phyloP scores from a whole-genome alignment of 2,797 vertebrate species.

The Schizothorax lantsangensis region DNA sequence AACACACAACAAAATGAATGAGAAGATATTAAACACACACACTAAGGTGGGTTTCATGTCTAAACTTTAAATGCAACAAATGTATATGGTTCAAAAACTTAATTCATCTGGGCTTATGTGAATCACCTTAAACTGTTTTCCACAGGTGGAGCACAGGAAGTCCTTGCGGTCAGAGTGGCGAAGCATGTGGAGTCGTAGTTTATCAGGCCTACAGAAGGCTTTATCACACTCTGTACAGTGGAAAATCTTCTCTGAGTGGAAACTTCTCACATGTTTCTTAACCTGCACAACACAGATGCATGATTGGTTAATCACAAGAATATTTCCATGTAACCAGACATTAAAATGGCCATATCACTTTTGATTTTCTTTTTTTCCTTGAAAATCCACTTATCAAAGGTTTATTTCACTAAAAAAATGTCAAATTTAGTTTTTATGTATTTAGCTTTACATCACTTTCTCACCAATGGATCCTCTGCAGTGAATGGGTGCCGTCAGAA shows the following conservation, averaged over 20 bases:
- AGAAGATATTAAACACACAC: not conserved
- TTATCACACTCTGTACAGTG: constrained; percentile 96
- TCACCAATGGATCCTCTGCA: not conserved
- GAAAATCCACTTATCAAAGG: not conserved
- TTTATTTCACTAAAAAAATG: not conserved
- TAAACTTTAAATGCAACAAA: not conserved
- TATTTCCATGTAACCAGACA: not conserved
- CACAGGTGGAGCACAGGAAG: constrained; percentile 97
- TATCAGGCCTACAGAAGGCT: constrained; percentile 96
- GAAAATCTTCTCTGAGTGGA: constrained; percentile 97
- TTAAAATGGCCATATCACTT: not conserved
- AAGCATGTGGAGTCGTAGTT: constrained; percentile 95
- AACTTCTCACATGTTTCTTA: constrained; percentile 97
- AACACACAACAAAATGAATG: not conserved
- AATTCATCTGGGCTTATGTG: not conserved
- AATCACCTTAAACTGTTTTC: constrained; percentile 96
- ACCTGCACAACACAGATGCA: constrained; percentile 76
- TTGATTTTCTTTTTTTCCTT: not conserved
- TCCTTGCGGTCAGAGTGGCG: constrained; percentile 97
- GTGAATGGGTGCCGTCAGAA: not conserved
- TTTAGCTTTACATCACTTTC: not conserved
- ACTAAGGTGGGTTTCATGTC: not conserved
- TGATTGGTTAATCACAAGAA: not conserved
- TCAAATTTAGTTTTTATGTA: not conserved
- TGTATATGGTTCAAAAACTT: not conserved